These are phyloP conservation scores for Caranx ignobilis DNA, from an alignment of 2,113 vertebrate species.

Conservation along the genomic window DNA sequence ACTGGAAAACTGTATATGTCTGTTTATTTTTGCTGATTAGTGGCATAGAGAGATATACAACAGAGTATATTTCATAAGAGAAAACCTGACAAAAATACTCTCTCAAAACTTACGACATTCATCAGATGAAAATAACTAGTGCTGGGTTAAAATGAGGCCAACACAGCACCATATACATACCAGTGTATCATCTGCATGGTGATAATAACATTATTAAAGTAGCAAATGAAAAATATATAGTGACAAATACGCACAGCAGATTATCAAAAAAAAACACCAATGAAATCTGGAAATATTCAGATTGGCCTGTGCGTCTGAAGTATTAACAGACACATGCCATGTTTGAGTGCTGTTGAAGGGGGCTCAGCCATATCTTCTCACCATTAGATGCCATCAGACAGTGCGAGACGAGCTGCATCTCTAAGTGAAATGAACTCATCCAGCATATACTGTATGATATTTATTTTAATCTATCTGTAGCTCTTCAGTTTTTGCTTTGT, in stretches of 20 bases:
- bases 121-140: background rate
- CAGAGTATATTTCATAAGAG: background rate
- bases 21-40: constrained; percentile 1
- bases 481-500: constrained; percentile 9
- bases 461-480: constrained; percentile 41
- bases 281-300: background rate
- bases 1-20: constrained; percentile 23
- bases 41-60: background rate
- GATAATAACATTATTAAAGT: background rate
- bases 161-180: background rate
- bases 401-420: background rate
- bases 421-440: background rate
- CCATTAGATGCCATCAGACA: background rate
- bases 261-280: background rate
- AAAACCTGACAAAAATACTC: background rate
- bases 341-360: constrained; percentile 11
- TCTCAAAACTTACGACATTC: background rate
- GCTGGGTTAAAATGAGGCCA: background rate
- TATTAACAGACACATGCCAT: constrained; percentile 1
- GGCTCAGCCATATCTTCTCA: constrained; percentile 14
- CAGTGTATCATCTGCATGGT: constrained; percentile 18
- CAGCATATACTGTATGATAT: constrained; percentile 42
- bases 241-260: background rate
- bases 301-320: background rate
- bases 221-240: background rate